Base-by-base conservation (phyloP, 2,888 invertebrate species). In the Abscondita cerata region DNA sequence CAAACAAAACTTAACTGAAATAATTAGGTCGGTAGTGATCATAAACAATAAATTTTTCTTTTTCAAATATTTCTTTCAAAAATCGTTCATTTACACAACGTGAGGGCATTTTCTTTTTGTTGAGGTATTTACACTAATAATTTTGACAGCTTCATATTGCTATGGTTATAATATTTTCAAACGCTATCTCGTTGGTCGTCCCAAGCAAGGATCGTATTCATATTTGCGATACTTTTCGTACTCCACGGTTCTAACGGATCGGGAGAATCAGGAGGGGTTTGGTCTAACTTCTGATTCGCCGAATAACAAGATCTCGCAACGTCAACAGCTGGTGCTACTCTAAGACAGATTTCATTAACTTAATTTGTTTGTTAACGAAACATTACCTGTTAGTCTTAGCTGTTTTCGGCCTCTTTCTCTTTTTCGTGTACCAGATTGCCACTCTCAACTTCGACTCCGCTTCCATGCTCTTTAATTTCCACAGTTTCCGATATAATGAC, bases 161-260 rank as follows among this genome's bases (percentile, higher is more conserved):
- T 25, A 25, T 25, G 25, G 25, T 4, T 25, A 25, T 25, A 25
- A 6, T n/a, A n/a, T n/a, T n/a, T 20, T 66, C 64, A 69, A 41
- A 66, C 53, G 46, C 69, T 69, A 16, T 69, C 69, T 16, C 64
- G 62, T 65, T 82, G 81, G 68, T 83, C 81, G 74, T 86, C 85
- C 87, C 86, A 87, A 31, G 87, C 87, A 66, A 89, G 82, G 73
- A 90, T 86, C 70, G 86, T 85, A 78, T 89, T 90, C 82, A 91
- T 90, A 77, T 87, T 87, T 62, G 87, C 84, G 69, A 90, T 86
- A 69, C 84, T 86, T 67, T 86, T 85, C 40, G 87, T 89, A 78
- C 89, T 90, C 90, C 90, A 90, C 0, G 90, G 87, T 73, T 90
- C 88, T 62, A 90, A 78, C 3, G 88, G 88, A 81, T 89, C 88